Percentiles rank a stretch among this genome's conserved stretches.
Conservation (phyloP, 1,140 invertebrate genomes). For the Metopolophium dirhodum region DNA sequence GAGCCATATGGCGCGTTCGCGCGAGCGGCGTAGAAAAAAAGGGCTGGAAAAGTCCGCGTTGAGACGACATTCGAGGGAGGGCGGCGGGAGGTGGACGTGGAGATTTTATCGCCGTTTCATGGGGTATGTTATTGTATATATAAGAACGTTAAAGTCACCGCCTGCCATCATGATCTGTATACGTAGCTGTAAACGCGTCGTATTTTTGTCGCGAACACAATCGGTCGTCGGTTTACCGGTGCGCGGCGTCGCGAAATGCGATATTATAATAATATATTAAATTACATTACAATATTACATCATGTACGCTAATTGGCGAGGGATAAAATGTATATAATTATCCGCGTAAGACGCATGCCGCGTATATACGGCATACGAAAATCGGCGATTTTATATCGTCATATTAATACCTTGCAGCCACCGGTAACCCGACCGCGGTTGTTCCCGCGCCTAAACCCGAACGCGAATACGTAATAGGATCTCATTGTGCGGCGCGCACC, state of each 20-base stretch:
- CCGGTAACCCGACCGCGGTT: neutral
- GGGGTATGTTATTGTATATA: neutral
- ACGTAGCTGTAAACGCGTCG: neutral
- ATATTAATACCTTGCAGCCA: neutral
- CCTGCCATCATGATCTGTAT: neutral
- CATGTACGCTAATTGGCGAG: neutral
- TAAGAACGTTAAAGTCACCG: neutral
- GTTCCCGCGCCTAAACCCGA: slow-evolving; percentile 26
- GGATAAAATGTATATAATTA: neutral
- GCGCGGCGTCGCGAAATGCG: neutral
- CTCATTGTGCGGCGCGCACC: neutral
- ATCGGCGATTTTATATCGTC: neutral
- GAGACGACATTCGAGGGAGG: neutral
- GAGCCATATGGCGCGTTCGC: slow-evolving; percentile 32
- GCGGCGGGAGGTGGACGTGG: neutral
- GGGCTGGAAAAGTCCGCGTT: neutral
- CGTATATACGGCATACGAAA: neutral
- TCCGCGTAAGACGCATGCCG: too few species aligned
- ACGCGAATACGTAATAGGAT: slow-evolving; percentile 55
- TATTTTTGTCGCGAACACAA: neutral
- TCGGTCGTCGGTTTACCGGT: slow-evolving; percentile 1
- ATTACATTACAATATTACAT: neutral
- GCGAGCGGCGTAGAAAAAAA: neutral
- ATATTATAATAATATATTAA: neutral
- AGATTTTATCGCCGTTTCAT: neutral